A percentile compares a stretch with the other conserved stretches of the same genome.
These are phyloP conservation scores for Abrostola triplasia DNA, from an alignment of 2,888 invertebrate genomes.

Conservation along the genomic window DNA sequence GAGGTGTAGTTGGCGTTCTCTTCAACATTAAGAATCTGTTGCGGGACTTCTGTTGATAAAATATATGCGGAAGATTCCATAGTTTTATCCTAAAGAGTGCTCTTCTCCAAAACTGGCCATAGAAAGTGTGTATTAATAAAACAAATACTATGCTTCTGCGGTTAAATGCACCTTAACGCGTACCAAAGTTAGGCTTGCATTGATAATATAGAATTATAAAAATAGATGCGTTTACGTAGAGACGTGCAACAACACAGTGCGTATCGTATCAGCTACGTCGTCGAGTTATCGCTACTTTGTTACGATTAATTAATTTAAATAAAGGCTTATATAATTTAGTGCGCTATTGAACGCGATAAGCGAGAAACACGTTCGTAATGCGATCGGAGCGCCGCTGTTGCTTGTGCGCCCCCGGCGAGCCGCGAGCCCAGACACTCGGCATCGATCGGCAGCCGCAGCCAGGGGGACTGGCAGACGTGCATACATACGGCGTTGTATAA, in stretches of 20 bases:
- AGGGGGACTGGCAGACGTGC: conserved; percentile 28
- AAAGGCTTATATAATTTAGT: conserved; percentile 13
- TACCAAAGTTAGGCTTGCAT: too few species aligned
- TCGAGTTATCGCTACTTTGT: conserved; percentile 18
- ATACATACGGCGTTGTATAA: background rate
- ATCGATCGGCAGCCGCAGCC: conserved; percentile 38
- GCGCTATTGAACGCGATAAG: conserved; percentile 16
- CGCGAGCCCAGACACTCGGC: conserved; percentile 39
- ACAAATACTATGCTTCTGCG: too few species aligned
- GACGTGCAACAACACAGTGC: background rate
- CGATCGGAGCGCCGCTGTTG: background rate
- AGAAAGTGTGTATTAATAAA: too few species aligned
- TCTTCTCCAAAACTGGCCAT: too few species aligned
- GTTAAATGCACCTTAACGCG: too few species aligned
- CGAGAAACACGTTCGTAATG: conserved; percentile 7
- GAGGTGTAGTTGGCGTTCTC: too few species aligned
- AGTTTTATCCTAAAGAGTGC: too few species aligned
- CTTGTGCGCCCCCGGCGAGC: background rate
- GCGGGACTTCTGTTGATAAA: too few species aligned
- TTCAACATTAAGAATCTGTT: too few species aligned
- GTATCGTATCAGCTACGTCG: conserved; percentile 5
- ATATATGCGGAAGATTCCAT: too few species aligned
- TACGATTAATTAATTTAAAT: conserved; percentile 32
- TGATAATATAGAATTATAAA: background rate
- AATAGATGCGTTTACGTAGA: background rate